phyloP scores from a whole-genome alignment of 2,797 vertebrate genomes.

The Oreochromis mossambicus region DNA sequence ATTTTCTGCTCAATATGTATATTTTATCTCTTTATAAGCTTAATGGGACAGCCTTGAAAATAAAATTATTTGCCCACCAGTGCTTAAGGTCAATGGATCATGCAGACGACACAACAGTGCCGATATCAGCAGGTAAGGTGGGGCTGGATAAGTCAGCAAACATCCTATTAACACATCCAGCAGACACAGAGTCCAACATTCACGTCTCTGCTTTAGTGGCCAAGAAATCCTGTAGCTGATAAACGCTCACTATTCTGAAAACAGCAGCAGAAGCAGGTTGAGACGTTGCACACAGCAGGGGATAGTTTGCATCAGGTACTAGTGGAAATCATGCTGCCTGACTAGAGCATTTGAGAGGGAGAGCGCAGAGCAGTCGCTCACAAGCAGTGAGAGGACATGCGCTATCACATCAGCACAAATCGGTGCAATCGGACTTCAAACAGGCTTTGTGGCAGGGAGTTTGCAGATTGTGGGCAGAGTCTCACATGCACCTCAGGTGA shows the following conservation, averaged over 20 bases:
- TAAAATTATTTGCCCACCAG: background rate
- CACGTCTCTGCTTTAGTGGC: background rate
- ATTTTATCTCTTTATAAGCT: background rate
- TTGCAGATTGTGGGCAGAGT: background rate
- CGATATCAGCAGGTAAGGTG: accelerated
- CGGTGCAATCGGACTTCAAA: background rate
- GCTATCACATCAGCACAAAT: background rate
- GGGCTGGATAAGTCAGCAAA: background rate
- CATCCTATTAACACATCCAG: background rate
- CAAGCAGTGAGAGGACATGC: background rate
- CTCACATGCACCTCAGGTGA: background rate
- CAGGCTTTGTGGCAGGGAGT: background rate
- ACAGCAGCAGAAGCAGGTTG: background rate
- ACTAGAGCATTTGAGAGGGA: background rate
- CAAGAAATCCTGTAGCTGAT: background rate
- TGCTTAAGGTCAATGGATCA: background rate
- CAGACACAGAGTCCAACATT: background rate
- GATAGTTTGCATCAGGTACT: background rate
- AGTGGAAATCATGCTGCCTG: background rate
- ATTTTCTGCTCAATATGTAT: background rate
- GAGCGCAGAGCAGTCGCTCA: background rate
- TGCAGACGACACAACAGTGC: background rate
- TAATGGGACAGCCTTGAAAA: background rate
- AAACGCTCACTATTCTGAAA: background rate
- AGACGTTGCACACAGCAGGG: background rate